Percentiles rank a stretch among this genome's conserved stretches.
These are phyloP conservation scores for Cheumatopsyche charites DNA, from an alignment of 1,140 invertebrate genomes.

Conservation along the genomic window DNA sequence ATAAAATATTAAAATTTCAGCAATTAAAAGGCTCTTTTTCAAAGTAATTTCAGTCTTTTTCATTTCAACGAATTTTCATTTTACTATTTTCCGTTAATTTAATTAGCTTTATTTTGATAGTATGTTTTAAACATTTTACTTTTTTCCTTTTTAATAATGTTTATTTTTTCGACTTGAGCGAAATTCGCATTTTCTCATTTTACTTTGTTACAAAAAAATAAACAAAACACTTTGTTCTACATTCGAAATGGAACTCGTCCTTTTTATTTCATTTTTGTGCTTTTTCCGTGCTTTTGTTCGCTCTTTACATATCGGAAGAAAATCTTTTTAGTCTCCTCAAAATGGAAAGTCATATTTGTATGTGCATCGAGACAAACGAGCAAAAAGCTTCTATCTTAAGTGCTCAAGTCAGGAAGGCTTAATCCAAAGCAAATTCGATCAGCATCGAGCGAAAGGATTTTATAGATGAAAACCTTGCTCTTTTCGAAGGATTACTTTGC, in stretches of 20 bases:
- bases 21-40: no score
- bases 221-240: not conserved
- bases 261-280: constrained; percentile 7
- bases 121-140: no score
- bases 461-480: constrained; percentile 12
- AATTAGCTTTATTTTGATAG: no score
- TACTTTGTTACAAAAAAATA: not conserved
- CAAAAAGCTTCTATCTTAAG: constrained; percentile 21
- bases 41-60: no score
- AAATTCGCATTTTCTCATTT: no score
- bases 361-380: constrained; percentile 1
- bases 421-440: constrained; percentile 20
- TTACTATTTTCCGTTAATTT: no score
- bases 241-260: not conserved
- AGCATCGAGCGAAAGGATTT: constrained; percentile 18
- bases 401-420: not conserved
- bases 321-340: not conserved
- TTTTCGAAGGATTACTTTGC: constrained; percentile 6
- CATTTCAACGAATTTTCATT: no score
- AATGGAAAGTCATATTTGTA: constrained; percentile 15
- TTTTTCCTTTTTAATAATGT: no score
- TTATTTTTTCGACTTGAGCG: no score
- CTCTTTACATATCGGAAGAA: constrained; percentile 1
- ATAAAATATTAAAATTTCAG: no score
- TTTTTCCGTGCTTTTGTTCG: not conserved